Evolutionary conservation across 2,113 vertebrate genomes (phyloP).

Genomic region (Tupaia tana): DNA sequence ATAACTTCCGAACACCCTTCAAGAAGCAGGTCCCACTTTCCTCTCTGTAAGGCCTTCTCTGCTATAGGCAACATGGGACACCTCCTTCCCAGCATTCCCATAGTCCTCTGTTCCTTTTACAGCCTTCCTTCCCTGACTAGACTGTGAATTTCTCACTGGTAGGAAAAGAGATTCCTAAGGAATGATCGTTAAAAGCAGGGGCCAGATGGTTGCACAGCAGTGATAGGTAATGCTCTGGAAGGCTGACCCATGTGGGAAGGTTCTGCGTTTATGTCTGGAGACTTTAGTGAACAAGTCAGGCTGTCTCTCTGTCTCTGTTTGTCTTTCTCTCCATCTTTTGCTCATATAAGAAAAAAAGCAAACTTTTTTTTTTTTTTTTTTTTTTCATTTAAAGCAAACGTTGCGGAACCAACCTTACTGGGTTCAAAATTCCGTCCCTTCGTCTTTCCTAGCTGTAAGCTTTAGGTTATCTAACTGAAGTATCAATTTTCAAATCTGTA

Average conservation of each 20-base stretch:
- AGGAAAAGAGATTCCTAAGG: not conserved
- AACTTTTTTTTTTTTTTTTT: too few species aligned
- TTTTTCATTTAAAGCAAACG: not conserved
- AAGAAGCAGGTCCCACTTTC: not conserved
- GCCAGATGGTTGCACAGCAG: too few species aligned
- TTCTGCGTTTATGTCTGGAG: too few species aligned
- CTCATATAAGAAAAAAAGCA: too few species aligned
- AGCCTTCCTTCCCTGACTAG: not conserved
- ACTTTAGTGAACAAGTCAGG: too few species aligned
- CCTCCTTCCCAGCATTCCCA: rapidly evolving
- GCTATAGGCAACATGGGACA: not conserved
- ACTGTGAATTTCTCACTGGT: rapidly evolving
- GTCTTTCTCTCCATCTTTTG: too few species aligned
- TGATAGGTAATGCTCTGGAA: too few species aligned
- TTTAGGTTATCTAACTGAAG: not conserved
- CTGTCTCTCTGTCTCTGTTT: too few species aligned
- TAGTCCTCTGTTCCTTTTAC: not conserved
- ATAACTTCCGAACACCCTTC: not conserved
- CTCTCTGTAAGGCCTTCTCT: not conserved
- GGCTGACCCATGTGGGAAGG: too few species aligned
- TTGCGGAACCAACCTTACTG: not conserved
- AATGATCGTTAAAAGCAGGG: not conserved
- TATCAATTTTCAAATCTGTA: slow-evolving; percentile 3
- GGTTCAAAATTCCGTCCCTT: not conserved
- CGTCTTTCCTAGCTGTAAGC: not conserved